Base-by-base conservation (phyloP, 2,888 invertebrate species). In the Aphelenchoides bicaudatus region DNA sequence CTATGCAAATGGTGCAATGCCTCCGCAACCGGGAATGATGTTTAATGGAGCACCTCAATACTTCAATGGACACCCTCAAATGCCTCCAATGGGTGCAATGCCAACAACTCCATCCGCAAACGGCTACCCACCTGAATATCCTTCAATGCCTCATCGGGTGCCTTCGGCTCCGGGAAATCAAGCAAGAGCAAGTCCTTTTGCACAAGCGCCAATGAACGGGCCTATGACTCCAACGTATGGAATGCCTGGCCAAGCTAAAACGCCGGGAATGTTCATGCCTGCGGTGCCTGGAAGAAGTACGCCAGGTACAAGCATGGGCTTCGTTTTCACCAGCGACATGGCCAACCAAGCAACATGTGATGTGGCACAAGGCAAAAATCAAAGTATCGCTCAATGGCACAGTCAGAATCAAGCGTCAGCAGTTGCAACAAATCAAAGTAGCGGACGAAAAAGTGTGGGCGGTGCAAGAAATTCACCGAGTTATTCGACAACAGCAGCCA, bases 301-400 rank as follows among this genome's bases (percentile, higher is more conserved):
- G n/a, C n/a, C n/a, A n/a, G n/a, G n/a, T n/a, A 34, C 31, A 19
- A 16, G 38, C 19, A 28, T 16, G 19, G 19, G 47, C 47, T 58
- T 48, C 43, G 59, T 58, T 23, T 58, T 58, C 61, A 58, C 39
- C 13, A 28, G 39, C 8, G 61, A 58, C n/a, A 58, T 58, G 58
- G 49, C 61, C 28, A 58, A 58, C 61, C 5, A 16, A 1, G 58
- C 58, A 6, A 19, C 27, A 2, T 25, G 23, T 19, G 58, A 60
- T 10, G 61, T 58, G 31, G n/a, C 19, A 8, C 25, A 62, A 21
- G 29, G 47, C 13, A 21, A 39, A 13, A 30, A 27, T 50, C 43
- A 38, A n/a, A 61, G 47, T 25, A 21, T 58, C 23, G 58, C 29
- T 8, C 47, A 39, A 21, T 58, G 58, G 58, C 52, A 51, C 25